Percentiles rank a stretch among this genome's conserved stretches.
These are phyloP conservation scores for Euglossa dilemma DNA, from an alignment of 1,140 invertebrate genomes.

Conservation along the genomic window DNA sequence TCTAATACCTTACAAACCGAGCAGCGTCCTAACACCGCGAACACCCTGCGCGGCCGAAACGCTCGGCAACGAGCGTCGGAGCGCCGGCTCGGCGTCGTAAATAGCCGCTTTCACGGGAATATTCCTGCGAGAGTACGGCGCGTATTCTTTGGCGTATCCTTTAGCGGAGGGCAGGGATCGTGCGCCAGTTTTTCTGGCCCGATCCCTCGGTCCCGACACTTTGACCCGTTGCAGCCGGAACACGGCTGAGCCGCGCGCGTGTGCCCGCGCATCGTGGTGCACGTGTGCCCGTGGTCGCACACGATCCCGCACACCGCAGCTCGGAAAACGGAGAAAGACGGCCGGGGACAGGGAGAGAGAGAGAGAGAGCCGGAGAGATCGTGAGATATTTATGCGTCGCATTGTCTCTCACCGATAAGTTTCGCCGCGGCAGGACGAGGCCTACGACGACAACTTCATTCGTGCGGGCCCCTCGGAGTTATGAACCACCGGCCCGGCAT, in stretches of 20 bases:
- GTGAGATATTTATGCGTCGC: constrained; percentile 57
- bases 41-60: too few species aligned
- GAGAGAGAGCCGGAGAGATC: background rate
- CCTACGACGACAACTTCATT: constrained; percentile 52
- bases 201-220: constrained; percentile 37
- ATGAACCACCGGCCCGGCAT: constrained; percentile 46
- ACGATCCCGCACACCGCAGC: constrained; percentile 6
- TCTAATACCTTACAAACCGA: too few species aligned
- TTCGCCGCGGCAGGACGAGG: constrained; percentile 49
- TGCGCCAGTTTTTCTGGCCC: constrained; percentile 42
- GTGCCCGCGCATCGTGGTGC: background rate
- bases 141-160: background rate
- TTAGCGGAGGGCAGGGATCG: constrained; percentile 13
- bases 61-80: background rate
- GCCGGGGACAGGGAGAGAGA: too few species aligned
- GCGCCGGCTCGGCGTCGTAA: background rate
- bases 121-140: constrained; percentile 13
- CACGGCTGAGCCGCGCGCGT: constrained; percentile 15
- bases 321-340: background rate
- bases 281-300: constrained; percentile 21
- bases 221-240: constrained; percentile 33
- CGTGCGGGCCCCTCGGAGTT: constrained; percentile 43
- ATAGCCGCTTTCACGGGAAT: constrained; percentile 4
- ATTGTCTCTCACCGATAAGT: constrained; percentile 55
- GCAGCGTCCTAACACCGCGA: background rate